phyloP scores from a whole-genome alignment of 1,140 invertebrate genomes.

The Lepidostoma basale region DNA sequence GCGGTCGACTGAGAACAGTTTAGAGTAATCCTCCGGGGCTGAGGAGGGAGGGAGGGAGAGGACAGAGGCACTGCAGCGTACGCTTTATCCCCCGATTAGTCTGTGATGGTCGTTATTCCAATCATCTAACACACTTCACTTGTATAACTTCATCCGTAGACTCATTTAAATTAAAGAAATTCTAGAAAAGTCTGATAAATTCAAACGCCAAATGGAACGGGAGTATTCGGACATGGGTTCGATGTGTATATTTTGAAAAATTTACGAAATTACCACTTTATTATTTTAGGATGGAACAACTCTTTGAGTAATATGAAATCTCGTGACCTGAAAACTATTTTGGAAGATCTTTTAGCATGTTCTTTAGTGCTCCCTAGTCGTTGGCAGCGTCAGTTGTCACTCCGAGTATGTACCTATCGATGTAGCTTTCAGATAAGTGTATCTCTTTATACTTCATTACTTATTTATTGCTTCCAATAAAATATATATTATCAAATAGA shows the following conservation, averaged over 20 bases:
- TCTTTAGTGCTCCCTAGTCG: too few species aligned
- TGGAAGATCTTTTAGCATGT: constrained; percentile 9
- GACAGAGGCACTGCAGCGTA: constrained; percentile 16
- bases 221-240: too few species aligned
- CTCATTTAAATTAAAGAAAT: constrained; percentile 14
- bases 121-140: background rate
- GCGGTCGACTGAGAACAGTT: constrained; percentile 10
- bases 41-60: background rate
- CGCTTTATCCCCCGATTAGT: constrained; percentile 23
- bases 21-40: constrained; percentile 14
- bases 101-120: constrained; percentile 24
- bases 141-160: background rate
- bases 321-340: constrained; percentile 23
- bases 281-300: background rate
- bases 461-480: constrained; percentile 19
- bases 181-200: constrained; percentile 31
- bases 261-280: too few species aligned
- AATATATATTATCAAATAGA: constrained; percentile 1
- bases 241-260: too few species aligned
- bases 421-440: constrained; percentile 20
- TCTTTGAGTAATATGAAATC: background rate
- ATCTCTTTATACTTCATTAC: constrained; percentile 15
- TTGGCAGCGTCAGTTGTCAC: constrained; percentile 16
- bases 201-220: constrained; percentile 28
- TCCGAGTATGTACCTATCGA: background rate